phyloP scores from a whole-genome alignment of 2,797 vertebrate genomes.

The Monodelphis domestica region DNA sequence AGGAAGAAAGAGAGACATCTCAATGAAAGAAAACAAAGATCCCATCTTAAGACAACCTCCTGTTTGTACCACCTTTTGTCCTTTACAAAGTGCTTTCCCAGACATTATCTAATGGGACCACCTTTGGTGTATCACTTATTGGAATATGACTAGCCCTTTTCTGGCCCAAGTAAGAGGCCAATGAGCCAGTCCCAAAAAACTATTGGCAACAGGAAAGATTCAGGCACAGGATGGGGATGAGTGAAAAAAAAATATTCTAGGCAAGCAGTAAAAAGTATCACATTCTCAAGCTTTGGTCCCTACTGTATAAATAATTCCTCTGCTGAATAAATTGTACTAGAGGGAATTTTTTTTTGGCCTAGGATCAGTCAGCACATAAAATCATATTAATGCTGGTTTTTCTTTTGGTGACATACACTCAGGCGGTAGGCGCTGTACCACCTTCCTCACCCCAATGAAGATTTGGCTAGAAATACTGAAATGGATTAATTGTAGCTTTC shows the following conservation, averaged over 20 bases:
- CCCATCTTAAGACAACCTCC: neutral
- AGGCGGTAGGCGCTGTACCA: neutral
- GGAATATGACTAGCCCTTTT: neutral
- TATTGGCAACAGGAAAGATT: neutral
- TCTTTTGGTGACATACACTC: neutral
- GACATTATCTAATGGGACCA: neutral
- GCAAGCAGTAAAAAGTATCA: neutral
- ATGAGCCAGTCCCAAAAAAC: neutral
- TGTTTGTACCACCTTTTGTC: neutral
- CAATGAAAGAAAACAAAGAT: neutral
- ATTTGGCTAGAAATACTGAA: neutral
- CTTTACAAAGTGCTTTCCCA: neutral
- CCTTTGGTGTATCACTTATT: neutral
- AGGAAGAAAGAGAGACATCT: neutral
- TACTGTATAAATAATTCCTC: neutral
- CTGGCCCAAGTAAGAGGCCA: neutral
- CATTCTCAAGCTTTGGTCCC: neutral
- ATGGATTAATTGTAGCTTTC: too few species aligned
- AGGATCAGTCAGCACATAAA: neutral
- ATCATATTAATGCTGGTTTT: slow-evolving; percentile 23
- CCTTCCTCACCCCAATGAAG: neutral
- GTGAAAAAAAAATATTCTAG: neutral
- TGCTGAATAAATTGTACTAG: neutral
- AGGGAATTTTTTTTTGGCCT: slow-evolving; percentile 24
- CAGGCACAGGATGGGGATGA: neutral